These are phyloP conservation scores for Podargus strigoides DNA, from an alignment of 2,797 vertebrate genomes.

Conservation along the genomic window DNA sequence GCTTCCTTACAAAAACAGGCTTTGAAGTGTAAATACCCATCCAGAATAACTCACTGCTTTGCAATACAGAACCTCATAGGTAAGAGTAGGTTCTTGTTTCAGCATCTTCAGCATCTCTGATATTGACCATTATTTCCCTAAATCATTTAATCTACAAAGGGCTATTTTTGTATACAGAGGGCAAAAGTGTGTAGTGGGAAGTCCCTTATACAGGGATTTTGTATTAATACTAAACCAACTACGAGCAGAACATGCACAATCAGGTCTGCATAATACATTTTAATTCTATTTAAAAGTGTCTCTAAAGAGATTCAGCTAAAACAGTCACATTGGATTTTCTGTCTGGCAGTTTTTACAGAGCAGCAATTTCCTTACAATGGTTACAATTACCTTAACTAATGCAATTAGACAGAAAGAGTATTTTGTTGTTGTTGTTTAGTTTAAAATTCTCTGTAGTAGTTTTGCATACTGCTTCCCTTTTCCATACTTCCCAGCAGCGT, in stretches of 20 bases:
- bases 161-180: slow-evolving; percentile 39
- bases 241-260: slow-evolving; percentile 41
- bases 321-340: slow-evolving; percentile 11
- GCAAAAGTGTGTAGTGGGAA: slow-evolving; percentile 3
- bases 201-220: slow-evolving; percentile 34
- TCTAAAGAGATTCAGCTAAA: slow-evolving; percentile 52
- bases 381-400: slow-evolving; percentile 40
- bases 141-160: slow-evolving; percentile 36
- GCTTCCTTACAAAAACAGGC: neutral
- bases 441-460: neutral
- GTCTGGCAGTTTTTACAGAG: slow-evolving; percentile 16
- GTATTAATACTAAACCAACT: slow-evolving; percentile 28
- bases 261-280: slow-evolving; percentile 50
- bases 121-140: slow-evolving; percentile 10
- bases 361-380: neutral
- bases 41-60: neutral
- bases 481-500: neutral
- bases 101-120: neutral
- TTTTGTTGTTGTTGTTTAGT: neutral
- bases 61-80: neutral
- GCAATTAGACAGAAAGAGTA: neutral
- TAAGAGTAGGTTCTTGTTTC: neutral
- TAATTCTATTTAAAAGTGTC: slow-evolving; percentile 54
- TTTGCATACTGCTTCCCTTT: neutral
- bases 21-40: neutral